Evolutionary conservation across 2,888 invertebrate species (phyloP).

Genomic region (Brachyptera putata): DNA sequence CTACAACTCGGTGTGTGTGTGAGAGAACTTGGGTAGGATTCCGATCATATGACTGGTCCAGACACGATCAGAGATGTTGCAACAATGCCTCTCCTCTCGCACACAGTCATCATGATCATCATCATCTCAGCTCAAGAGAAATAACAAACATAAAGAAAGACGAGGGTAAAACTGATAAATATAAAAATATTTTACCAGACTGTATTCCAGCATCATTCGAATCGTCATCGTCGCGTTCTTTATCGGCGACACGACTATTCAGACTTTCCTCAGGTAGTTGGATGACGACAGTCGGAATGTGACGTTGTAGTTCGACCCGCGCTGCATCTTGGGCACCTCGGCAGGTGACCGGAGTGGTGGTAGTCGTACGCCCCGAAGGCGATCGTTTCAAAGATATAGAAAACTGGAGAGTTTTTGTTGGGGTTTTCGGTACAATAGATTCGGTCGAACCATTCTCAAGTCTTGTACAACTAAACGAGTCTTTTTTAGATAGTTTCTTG

Average conservation of each 20-base stretch:
- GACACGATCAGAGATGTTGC: neutral
- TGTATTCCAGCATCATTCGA: slow-evolving; percentile 65
- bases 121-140: no score
- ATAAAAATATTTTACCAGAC: slow-evolving; percentile 73
- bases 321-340: neutral
- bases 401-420: slow-evolving; percentile 22
- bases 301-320: neutral
- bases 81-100: no score
- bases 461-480: neutral
- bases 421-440: no score
- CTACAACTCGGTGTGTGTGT: neutral
- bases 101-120: no score
- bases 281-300: slow-evolving; percentile 46
- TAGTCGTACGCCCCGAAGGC: slow-evolving; percentile 45
- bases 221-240: no score
- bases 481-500: neutral
- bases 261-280: slow-evolving; percentile 37
- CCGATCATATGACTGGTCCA: neutral
- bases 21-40: neutral
- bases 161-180: no score
- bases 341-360: slow-evolving; percentile 42
- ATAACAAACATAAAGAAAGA: no score
- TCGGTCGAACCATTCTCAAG: neutral
- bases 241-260: neutral
- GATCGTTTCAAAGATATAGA: slow-evolving; percentile 35